These are phyloP conservation scores for Hydrophis major DNA, from an alignment of 2,797 vertebrate genomes.

Conservation along the genomic window DNA sequence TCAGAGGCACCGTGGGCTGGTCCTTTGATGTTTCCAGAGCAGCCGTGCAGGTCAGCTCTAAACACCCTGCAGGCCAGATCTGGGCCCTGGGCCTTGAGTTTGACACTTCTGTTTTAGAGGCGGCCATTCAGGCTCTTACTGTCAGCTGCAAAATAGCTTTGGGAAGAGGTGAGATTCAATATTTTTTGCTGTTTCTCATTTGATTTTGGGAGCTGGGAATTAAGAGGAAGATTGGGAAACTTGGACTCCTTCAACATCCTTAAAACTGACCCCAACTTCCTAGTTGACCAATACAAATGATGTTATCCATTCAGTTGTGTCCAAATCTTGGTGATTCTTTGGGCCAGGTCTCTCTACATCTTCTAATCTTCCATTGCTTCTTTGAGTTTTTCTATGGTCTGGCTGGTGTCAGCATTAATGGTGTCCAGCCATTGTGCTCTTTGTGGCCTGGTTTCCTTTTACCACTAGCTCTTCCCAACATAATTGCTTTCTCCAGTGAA, in stretches of 20 bases:
- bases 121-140: background rate
- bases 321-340: background rate
- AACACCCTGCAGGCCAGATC: no score
- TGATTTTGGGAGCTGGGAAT: background rate
- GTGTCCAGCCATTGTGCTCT: background rate
- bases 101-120: background rate
- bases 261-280: background rate
- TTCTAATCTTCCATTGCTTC: background rate
- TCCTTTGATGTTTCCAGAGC: no score
- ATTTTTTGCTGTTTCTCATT: background rate
- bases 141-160: background rate
- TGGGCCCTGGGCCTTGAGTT: no score
- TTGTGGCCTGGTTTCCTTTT: background rate
- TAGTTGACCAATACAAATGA: background rate
- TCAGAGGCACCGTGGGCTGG: no score
- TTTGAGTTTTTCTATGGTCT: background rate
- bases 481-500: background rate
- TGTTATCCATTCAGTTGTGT: background rate
- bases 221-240: background rate
- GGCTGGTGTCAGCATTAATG: background rate
- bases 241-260: background rate
- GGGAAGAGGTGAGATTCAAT: background rate
- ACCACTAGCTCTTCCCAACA: background rate
- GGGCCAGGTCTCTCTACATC: background rate
- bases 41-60: no score